These are phyloP conservation scores for Cybosia mesomella DNA, from an alignment of 2,888 invertebrate species.

Conservation along the genomic window DNA sequence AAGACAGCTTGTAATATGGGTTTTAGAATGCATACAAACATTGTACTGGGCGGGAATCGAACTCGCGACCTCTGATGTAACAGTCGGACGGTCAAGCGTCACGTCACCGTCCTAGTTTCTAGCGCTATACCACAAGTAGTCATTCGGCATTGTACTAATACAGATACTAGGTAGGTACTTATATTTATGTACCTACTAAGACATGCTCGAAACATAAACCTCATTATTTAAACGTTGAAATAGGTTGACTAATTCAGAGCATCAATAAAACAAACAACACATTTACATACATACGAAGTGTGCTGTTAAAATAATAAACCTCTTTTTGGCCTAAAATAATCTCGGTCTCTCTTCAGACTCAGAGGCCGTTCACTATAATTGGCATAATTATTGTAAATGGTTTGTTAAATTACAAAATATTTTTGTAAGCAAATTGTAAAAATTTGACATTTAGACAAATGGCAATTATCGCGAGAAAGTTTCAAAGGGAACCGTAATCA, in stretches of 20 bases:
- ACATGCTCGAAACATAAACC: not conserved
- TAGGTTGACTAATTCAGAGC: not conserved
- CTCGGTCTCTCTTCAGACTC: constrained; percentile 13
- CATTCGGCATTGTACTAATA: too few species aligned
- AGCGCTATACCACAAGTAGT: too few species aligned
- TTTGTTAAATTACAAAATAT: constrained; percentile 14
- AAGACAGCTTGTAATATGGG: not conserved
- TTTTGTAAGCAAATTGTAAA: constrained; percentile 18
- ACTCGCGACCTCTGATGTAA: not conserved
- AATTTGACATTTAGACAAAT: constrained; percentile 37
- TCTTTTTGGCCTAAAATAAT: constrained; percentile 10
- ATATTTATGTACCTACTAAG: too few species aligned
- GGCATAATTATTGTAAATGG: constrained; percentile 17
- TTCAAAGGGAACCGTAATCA: constrained; percentile 39
- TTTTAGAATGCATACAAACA: not conserved
- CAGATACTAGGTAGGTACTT: too few species aligned
- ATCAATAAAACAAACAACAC: constrained; percentile 14
- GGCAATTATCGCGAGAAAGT: constrained; percentile 49
- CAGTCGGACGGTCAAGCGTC: not conserved
- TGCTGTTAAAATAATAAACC: constrained; percentile 11
- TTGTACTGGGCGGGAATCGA: not conserved
- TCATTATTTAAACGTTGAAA: not conserved
- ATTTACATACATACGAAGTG: constrained; percentile 5
- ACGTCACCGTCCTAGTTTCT: not conserved
- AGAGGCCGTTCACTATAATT: constrained; percentile 17